These are phyloP conservation scores for Campoplex nolae DNA, from an alignment of 2,888 invertebrate species.

Conservation along the genomic window DNA sequence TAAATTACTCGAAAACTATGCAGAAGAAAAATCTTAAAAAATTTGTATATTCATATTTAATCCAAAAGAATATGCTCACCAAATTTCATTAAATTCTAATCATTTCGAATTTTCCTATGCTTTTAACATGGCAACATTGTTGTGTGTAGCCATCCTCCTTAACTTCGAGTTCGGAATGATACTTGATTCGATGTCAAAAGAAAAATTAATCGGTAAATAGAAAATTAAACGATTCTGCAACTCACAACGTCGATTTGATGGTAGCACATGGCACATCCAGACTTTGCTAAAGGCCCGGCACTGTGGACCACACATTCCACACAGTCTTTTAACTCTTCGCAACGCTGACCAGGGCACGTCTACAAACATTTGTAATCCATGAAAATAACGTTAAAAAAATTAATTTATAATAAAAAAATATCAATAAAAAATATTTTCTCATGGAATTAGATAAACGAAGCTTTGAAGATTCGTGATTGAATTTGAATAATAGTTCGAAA, in stretches of 20 bases:
- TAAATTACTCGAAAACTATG: too few relatives aligned
- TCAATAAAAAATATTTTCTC: too few relatives aligned
- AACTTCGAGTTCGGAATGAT: background rate
- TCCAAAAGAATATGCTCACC: too few relatives aligned
- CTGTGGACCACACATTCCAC: constrained; percentile 88
- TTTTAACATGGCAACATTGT: too few relatives aligned
- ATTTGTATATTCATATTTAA: too few relatives aligned
- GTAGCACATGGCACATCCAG: constrained; percentile 72
- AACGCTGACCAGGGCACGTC: constrained; percentile 89
- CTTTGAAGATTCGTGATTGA: too few relatives aligned
- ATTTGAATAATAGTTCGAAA: too few relatives aligned
- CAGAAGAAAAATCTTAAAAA: too few relatives aligned
- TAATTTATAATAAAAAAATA: background rate
- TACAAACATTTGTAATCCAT: constrained; percentile 71
- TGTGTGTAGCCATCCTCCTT: too few relatives aligned
- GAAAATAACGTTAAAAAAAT: background rate
- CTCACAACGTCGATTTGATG: constrained; percentile 80
- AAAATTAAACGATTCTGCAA: background rate
- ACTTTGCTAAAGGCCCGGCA: constrained; percentile 78
- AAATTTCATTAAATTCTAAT: too few relatives aligned
- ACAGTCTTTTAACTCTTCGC: constrained; percentile 89
- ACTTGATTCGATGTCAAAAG: background rate
- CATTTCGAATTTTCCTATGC: too few relatives aligned
- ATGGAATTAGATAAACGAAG: too few relatives aligned
- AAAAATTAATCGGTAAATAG: background rate